Base-by-base conservation (phyloP, 2,113 vertebrate species). In the Malurus cyaneus region DNA sequence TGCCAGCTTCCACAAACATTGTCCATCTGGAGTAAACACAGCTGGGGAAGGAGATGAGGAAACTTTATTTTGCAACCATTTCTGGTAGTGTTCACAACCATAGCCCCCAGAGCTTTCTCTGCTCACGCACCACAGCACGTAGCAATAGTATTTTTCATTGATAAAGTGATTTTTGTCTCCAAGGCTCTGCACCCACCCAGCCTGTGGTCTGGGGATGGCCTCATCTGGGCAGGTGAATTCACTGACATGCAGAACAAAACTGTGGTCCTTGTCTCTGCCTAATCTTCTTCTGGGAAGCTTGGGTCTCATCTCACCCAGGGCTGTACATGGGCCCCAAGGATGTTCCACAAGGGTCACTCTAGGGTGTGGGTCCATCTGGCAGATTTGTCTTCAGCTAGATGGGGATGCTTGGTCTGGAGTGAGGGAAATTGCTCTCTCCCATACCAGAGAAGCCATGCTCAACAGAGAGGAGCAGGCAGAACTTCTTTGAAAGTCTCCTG, bases 21-120 rank as follows among this genome's bases (percentile, higher is more conserved):
- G 56, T 92, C 60, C 36, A 36, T 80, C 78, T 85, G 60, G 56
- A 90, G 82, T 86, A 94, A 94, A 93, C 77, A 93, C 94, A 96
- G 79, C 93, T 96, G 90, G 86, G 25, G 44, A 73, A 59, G 29
- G 44, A 74, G 50, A 50, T 28, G 60, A 71, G 47, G 62, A 70
- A 93, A 41, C 36, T 56, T 72, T 32, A 8, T 92, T 95, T 78
- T 84, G 71, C 57, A 86, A 6, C 80, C 57, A 50, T 94, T 67
- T 93, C 56, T 67, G 79, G 82, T 64, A 93, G 50, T 4, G 1
- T 56, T 94, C n/a, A 61, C 0, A 1, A 64, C 34, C 52, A 18
- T 26, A 44, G 82, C 46, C 71, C 11, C 10, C 2, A 46, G 44
- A 1, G 19, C 76, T 80, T 62, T 50, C 57, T 70, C 50, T 54